A percentile compares a stretch with the other conserved stretches of the same genome.
Conservation (phyloP, 2,113 vertebrate species). For the Chionodraco myersi region DNA sequence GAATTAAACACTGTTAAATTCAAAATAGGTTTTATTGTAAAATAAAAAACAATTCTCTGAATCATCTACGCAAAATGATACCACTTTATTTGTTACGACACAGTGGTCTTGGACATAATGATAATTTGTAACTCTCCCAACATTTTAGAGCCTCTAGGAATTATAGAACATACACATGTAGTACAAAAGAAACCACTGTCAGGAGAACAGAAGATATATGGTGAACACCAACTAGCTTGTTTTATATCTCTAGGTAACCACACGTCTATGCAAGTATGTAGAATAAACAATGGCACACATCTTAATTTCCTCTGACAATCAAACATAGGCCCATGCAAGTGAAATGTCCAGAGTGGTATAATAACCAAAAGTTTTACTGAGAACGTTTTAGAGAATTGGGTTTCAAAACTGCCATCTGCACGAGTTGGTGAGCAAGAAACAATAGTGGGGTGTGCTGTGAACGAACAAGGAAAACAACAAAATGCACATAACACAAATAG, state of each 20-base stretch:
- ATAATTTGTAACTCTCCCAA: slow-evolving; percentile 35
- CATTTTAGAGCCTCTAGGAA: slow-evolving; percentile 43
- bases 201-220: slow-evolving; percentile 38
- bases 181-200: slow-evolving; percentile 49
- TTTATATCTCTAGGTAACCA: slow-evolving; percentile 23
- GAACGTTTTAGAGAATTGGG: slow-evolving; percentile 35
- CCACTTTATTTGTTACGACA: slow-evolving; percentile 63
- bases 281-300: slow-evolving; percentile 56
- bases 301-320: slow-evolving; percentile 20
- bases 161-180: slow-evolving; percentile 67
- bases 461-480: neutral
- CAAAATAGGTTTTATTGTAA: slow-evolving; percentile 29
- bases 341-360: slow-evolving; percentile 13
- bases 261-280: slow-evolving; percentile 40
- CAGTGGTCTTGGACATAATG: slow-evolving; percentile 50
- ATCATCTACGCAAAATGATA: slow-evolving; percentile 49
- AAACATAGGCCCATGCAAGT: slow-evolving; percentile 51
- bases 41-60: slow-evolving; percentile 32
- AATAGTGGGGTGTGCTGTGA: neutral
- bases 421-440: neutral
- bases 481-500: slow-evolving; percentile 10
- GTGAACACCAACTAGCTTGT: slow-evolving; percentile 24
- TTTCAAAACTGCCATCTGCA: slow-evolving; percentile 13
- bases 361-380: neutral
- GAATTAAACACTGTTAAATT: slow-evolving; percentile 14